Conservation (phyloP, 1,140 invertebrate genomes). For the Cydia strobilella region DNA sequence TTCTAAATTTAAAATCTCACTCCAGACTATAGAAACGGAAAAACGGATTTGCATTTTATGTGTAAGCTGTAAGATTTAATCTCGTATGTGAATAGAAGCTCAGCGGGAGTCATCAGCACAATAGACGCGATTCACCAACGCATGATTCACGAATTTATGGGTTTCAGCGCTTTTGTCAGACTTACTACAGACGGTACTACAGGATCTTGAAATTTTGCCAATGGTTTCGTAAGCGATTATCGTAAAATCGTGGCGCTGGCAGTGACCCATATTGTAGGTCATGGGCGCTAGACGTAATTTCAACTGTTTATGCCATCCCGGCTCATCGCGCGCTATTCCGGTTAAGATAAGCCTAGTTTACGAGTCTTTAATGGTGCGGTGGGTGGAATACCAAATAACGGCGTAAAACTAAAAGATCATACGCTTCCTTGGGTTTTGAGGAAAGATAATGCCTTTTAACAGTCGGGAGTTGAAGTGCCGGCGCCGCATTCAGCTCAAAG, state of each 20-base stretch:
- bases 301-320: slow-evolving; percentile 29
- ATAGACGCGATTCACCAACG: slow-evolving; percentile 44
- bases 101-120: slow-evolving; percentile 50
- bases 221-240: slow-evolving; percentile 70
- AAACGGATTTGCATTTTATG: slow-evolving; percentile 44
- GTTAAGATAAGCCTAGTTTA: slow-evolving; percentile 50
- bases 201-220: slow-evolving; percentile 76
- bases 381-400: slow-evolving; percentile 48
- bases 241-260: slow-evolving; percentile 69
- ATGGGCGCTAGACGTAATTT: slow-evolving; percentile 55
- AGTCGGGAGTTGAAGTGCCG: background rate
- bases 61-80: slow-evolving; percentile 38
- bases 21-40: slow-evolving; percentile 42
- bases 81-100: slow-evolving; percentile 41
- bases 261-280: slow-evolving; percentile 73
- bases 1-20: slow-evolving; percentile 69
- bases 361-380: slow-evolving; percentile 43
- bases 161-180: slow-evolving; percentile 57
- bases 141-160: slow-evolving; percentile 57
- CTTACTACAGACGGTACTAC: slow-evolving; percentile 71
- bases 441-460: background rate
- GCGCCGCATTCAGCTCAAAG: background rate
- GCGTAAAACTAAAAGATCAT: background rate
- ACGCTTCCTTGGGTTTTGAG: background rate
- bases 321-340: slow-evolving; percentile 42